These are phyloP conservation scores for Eilema sororculum DNA, from an alignment of 2,888 invertebrate species.

Conservation along the genomic window DNA sequence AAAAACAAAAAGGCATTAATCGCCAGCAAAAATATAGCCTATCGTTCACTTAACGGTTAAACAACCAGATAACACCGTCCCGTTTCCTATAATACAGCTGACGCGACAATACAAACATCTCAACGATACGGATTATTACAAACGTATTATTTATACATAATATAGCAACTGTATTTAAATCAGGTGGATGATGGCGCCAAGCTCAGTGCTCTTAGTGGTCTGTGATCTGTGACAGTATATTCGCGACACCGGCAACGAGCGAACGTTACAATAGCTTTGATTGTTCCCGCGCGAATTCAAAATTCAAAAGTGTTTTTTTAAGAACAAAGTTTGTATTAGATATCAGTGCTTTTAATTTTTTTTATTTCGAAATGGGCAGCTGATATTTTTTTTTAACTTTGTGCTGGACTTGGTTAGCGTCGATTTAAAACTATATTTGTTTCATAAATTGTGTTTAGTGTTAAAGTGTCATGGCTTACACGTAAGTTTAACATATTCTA, in stretches of 20 bases:
- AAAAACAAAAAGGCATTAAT: background rate
- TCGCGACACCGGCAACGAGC: slow-evolving; percentile 54
- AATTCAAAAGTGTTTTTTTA: slow-evolving; percentile 36
- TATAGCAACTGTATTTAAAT: slow-evolving; percentile 27
- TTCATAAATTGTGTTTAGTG: slow-evolving; percentile 41
- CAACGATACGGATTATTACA: slow-evolving; percentile 5
- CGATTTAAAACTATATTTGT: slow-evolving; percentile 26
- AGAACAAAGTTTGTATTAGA: background rate
- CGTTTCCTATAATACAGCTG: slow-evolving; percentile 11
- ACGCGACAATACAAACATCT: slow-evolving; percentile 16
- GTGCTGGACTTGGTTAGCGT: slow-evolving; percentile 5
- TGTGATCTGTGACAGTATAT: slow-evolving; percentile 59
- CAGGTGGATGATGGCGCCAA: slow-evolving; percentile 58
- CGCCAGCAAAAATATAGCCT: background rate
- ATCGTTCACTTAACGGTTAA: background rate
- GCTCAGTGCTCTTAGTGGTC: slow-evolving; percentile 15
- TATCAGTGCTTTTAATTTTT: slow-evolving; percentile 23
- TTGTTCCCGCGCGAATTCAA: slow-evolving; percentile 62
- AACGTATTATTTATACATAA: slow-evolving; percentile 9
- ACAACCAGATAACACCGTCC: slow-evolving; percentile 8
- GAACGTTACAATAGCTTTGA: slow-evolving; percentile 56
- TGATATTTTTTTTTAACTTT: background rate
- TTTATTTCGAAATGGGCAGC: slow-evolving; percentile 8
- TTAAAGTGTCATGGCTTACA: slow-evolving; percentile 45
- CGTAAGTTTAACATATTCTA: slow-evolving; percentile 38